Evolutionary conservation across 2,797 vertebrate genomes (phyloP), one percentile per base, ranked within the genome.

Genomic region (Cuculus canorus): DNA sequence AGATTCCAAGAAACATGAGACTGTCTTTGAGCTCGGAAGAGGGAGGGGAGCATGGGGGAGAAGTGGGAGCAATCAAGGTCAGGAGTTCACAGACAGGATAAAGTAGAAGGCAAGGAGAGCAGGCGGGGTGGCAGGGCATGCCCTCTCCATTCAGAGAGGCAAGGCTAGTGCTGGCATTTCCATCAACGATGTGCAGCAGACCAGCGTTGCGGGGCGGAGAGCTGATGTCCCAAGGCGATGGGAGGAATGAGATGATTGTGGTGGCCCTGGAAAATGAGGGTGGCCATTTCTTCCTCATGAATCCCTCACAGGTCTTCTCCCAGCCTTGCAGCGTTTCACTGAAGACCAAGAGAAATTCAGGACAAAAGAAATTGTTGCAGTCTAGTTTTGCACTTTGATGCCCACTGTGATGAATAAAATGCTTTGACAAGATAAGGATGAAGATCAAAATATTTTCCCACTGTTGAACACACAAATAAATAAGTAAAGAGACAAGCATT

Each of bases 1-100:
- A 9, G 90, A 97, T 97, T 97, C 95, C 96, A 96, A 96, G 96
- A 96, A 97, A 97, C 95, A 95, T 23, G 86, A 97, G 92, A 94
- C 92, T 0, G 28, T 94, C 84, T 82, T 96, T 92, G 84, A 96
- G 89, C 43, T 88, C 93, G 86, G 94, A 73, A 90, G 72, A 92
- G 82, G 90, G 95, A 92, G 82, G 94, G 91, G 91, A 96, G 71
- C 79, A 91, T 0, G 2, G 84, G 94, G 18, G 13, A 96, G 86
- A 84, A 96, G 89, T 59, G 7, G 80, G 95, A 95, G 89, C 93
- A 96, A 78, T 88, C 96, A 91, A 95, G 95, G 95, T 96, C 95
- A 95, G 92, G 93, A 96, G 97, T 96, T 96, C 96, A 97, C 76
- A 95, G 96, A 96, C 92, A 92, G 95, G 92, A 94, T 94, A 73